These are phyloP conservation scores for Phoenicopterus ruber DNA, from an alignment of 2,113 vertebrate species.

Conservation along the genomic window DNA sequence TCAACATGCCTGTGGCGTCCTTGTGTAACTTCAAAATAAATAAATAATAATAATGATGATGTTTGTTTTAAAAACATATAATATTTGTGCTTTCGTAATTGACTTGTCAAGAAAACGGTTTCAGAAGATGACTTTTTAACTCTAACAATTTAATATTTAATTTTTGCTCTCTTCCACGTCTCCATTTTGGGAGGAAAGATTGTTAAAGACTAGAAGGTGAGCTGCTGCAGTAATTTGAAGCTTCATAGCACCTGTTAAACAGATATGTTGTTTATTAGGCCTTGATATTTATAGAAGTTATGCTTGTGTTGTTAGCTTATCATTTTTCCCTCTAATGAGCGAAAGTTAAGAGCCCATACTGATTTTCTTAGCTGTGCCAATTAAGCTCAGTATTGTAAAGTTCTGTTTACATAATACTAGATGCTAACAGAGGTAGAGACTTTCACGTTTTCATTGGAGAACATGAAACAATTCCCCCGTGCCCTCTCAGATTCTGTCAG, in stretches of 20 bases:
- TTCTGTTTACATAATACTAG: neutral
- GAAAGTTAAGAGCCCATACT: neutral
- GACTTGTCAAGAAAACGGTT: neutral
- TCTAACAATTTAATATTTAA: neutral
- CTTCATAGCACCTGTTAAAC: conserved; percentile 11
- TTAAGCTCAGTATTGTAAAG: neutral
- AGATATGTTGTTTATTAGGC: neutral
- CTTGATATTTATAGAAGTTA: neutral
- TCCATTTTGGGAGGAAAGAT: conserved; percentile 12
- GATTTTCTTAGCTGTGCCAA: neutral
- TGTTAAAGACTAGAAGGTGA: neutral
- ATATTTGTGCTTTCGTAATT: neutral
- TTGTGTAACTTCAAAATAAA: neutral
- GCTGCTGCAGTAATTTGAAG: neutral
- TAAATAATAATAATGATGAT: neutral
- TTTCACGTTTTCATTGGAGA: neutral
- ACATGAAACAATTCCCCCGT: neutral
- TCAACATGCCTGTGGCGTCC: neutral
- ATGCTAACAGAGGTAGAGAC: neutral
- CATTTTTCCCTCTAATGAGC: neutral
- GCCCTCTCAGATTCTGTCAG: neutral
- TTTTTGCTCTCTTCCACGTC: neutral
- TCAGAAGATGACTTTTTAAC: neutral
- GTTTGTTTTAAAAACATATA: neutral
- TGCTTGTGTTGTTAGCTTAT: neutral